Base-by-base conservation (phyloP, 2,113 vertebrate species). In the Tretioscincus oriximinensis region DNA sequence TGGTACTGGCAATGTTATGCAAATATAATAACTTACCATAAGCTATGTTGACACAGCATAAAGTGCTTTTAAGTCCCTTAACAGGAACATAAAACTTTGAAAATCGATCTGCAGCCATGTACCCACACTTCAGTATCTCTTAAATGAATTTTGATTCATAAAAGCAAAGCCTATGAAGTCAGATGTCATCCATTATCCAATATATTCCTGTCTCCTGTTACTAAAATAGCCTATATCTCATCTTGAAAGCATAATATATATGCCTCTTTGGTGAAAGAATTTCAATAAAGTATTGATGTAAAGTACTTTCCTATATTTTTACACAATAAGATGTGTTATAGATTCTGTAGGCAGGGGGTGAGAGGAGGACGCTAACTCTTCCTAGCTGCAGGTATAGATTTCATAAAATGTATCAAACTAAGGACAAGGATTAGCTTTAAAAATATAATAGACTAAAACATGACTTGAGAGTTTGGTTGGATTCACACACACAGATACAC, bases 101-200 rank as follows among this genome's bases (percentile, higher is more conserved):
- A 83, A 91, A 94, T 95, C 5, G 92, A 94, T 94, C 88, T 83
- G 80, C 83, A 88, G 83, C 81, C 86, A 82, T 87, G 87, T 29
- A 86, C 81, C 88, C 83, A 66, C 88, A 81, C 85, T 91, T 92
- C 75, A 87, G 86, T 91, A 89, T 92, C 69, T 8, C 81, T 90
- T 51, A 92, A 94, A 94, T 93, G 91, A 94, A 94, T 93, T 94
- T 92, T 93, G 91, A 94, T 93, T 94, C 87, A 90, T 87, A 90
- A 94, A 91, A 92, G 82, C 90, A 93, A 90, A 91, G 89, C 84
- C 83, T 76, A 69, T 28, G 69, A 88, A 90, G 90, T 93, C 90
- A 93, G 93, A 93, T 94, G 90, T 92, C 92, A 92, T 86, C 89
- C 88, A 81, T 86, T 90, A 89, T 82, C 90, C 92, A 90, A 91